These are phyloP conservation scores for Oithona nana DNA, from an alignment of 2,888 invertebrate genomes.

Conservation along the genomic window DNA sequence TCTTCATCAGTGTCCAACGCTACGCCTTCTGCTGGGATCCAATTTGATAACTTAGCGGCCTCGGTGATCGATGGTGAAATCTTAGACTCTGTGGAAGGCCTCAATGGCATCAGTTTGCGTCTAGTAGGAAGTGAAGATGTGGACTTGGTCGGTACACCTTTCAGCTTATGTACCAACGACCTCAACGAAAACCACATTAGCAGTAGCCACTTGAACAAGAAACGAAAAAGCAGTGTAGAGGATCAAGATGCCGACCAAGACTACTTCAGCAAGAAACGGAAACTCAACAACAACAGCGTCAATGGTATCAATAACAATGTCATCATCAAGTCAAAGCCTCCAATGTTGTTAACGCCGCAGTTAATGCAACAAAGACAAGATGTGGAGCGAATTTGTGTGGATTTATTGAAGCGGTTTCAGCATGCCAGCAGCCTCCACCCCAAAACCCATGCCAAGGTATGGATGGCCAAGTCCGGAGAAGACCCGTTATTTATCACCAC, in stretches of 20 bases:
- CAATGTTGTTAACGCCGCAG: not conserved
- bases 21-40: not conserved
- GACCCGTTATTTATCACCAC: slow-evolving; percentile 6
- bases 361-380: not conserved
- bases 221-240: not conserved
- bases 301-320: not conserved
- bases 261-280: not conserved
- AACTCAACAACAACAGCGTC: too few species aligned
- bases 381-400: slow-evolving; percentile 5
- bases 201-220: not conserved
- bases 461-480: not conserved
- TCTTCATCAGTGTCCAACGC: not conserved
- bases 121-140: not conserved
- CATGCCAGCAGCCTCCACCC: not conserved
- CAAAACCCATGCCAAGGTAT: not conserved
- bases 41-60: not conserved
- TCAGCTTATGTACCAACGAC: not conserved
- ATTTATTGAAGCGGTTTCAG: not conserved
- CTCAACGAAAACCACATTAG: not conserved
- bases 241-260: not conserved
- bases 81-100: not conserved
- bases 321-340: not conserved
- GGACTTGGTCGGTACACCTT: not conserved
- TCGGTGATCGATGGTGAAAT: not conserved
- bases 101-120: not conserved